Conservation (phyloP, 2,113 vertebrate species). For the Dolichotis patagonum region DNA sequence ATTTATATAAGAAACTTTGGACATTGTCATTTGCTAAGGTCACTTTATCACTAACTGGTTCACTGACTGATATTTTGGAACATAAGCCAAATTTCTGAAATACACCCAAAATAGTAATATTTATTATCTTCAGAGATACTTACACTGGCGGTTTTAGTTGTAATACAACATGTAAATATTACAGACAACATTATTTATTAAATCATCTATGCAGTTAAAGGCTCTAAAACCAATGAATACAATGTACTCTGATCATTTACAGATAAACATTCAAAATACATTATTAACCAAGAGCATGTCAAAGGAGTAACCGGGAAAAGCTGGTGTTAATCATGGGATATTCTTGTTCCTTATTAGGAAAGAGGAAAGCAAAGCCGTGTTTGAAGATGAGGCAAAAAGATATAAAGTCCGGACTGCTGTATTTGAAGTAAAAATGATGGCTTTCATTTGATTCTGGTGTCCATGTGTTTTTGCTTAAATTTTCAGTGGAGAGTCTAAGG, state of each 20-base stretch:
- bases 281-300: not conserved
- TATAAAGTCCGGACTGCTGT: not conserved
- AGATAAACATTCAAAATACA: slow-evolving; percentile 6
- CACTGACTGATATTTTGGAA: slow-evolving; percentile 8
- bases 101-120: not conserved
- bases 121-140: slow-evolving; percentile 41
- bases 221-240: slow-evolving; percentile 15
- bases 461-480: not conserved
- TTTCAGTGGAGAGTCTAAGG: not conserved
- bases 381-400: not conserved
- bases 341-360: not conserved
- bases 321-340: not conserved
- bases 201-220: not conserved
- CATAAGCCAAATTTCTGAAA: not conserved
- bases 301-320: not conserved
- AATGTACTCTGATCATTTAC: not conserved
- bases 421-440: not conserved
- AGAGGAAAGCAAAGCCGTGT: not conserved
- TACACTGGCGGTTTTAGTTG: not conserved
- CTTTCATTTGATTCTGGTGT: not conserved
- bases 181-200: slow-evolving; percentile 11
- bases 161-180: not conserved
- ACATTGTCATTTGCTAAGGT: not conserved
- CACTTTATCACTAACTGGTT: slow-evolving; percentile 1
- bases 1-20: not conserved